A percentile compares a stretch with the other conserved stretches of the same genome.
phyloP scores from a whole-genome alignment of 2,888 invertebrate genomes.

The Hydriomena furcata region DNA sequence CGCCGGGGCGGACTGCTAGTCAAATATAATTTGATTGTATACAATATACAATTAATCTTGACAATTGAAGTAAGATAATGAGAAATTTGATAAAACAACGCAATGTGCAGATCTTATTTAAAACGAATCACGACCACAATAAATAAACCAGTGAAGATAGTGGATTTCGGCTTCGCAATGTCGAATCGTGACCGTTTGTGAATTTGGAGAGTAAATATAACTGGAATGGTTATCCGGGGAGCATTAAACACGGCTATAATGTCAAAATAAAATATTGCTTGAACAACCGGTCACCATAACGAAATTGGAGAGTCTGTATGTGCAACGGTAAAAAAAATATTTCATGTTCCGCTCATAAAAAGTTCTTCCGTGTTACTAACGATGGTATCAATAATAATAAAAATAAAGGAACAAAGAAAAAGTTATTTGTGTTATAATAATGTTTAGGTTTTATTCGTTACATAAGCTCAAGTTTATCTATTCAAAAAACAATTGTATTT shows the following conservation, averaged over 20 bases:
- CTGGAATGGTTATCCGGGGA: slow-evolving; percentile 55
- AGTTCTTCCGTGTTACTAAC: no score
- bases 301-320: background rate
- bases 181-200: slow-evolving; percentile 56
- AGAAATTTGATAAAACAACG: slow-evolving; percentile 32
- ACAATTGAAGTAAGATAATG: slow-evolving; percentile 28
- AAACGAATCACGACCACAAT: slow-evolving; percentile 52
- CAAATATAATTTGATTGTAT: background rate
- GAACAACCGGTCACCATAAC: slow-evolving; percentile 46
- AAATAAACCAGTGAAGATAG: slow-evolving; percentile 48
- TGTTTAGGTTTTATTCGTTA: no score
- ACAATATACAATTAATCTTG: slow-evolving; percentile 18
- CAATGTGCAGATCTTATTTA: slow-evolving; percentile 38
- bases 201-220: slow-evolving; percentile 52
- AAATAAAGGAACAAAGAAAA: no score
- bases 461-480: no score
- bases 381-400: no score
- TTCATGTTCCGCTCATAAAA: no score
- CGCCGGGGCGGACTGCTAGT: no score
- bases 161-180: slow-evolving; percentile 48
- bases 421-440: no score
- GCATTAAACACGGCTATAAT: slow-evolving; percentile 63
- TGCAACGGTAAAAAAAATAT: no score
- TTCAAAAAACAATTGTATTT: no score
- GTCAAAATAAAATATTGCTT: slow-evolving; percentile 67